These are phyloP conservation scores for Calidris pygmaea DNA, from an alignment of 2,113 vertebrate species.

Conservation along the genomic window DNA sequence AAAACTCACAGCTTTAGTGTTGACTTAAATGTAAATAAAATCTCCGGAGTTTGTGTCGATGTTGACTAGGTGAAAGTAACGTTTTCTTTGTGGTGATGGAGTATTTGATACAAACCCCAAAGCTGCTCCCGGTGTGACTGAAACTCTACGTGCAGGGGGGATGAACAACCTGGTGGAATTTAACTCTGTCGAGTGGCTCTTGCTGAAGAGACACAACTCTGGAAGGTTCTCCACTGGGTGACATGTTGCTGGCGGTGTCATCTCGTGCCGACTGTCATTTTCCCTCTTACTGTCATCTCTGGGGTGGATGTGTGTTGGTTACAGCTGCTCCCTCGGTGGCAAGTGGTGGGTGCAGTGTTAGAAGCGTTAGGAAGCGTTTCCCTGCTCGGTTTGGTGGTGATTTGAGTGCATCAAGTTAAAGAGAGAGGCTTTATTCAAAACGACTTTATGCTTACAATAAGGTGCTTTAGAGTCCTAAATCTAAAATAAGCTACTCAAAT, in stretches of 20 bases:
- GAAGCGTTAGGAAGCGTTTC: neutral
- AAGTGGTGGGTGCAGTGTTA: neutral
- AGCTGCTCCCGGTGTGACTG: neutral
- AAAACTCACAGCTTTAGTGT: neutral
- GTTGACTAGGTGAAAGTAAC: neutral
- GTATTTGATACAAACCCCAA: neutral
- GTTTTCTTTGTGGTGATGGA: neutral
- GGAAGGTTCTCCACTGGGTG: neutral
- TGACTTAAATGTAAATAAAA: neutral
- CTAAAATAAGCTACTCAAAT: neutral
- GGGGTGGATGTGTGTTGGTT: neutral
- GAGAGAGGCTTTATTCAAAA: neutral
- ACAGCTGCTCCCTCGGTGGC: neutral
- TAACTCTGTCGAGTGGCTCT: neutral
- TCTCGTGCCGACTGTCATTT: neutral
- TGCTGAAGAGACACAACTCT: neutral
- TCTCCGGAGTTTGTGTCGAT: neutral
- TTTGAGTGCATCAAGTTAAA: neutral
- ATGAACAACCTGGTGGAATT: neutral
- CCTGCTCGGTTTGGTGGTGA: neutral
- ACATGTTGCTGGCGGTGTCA: neutral
- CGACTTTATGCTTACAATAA: neutral
- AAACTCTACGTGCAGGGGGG: neutral
- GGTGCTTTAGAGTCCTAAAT: neutral
- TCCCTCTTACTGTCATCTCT: neutral